These are phyloP conservation scores for Prietella phreatophila DNA, from an alignment of 2,113 vertebrate genomes.

Conservation along the genomic window DNA sequence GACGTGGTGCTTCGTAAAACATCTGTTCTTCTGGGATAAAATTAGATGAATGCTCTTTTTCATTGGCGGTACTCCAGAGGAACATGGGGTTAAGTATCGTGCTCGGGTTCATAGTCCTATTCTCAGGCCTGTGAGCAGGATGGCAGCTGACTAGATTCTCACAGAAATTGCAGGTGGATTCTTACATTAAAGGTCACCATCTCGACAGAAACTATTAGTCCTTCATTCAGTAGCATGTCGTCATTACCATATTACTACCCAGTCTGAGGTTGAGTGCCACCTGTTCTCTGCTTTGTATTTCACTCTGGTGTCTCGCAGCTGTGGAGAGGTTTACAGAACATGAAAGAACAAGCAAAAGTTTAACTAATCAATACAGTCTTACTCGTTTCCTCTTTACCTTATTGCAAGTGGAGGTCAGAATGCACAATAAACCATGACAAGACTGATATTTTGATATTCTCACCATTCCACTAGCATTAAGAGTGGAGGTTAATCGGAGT, in stretches of 20 bases:
- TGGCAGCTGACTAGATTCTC: not conserved
- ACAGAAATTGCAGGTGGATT: slow-evolving; percentile 18
- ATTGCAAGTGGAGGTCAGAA: not conserved
- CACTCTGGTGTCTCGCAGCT: slow-evolving; percentile 32
- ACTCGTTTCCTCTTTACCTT: slow-evolving; percentile 5
- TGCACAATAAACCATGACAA: not conserved
- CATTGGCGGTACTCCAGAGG: not conserved
- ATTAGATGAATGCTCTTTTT: slow-evolving; percentile 27
- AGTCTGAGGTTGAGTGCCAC: slow-evolving; percentile 8
- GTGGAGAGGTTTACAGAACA: not conserved
- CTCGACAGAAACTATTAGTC: slow-evolving; percentile 8
- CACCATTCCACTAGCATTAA: not conserved
- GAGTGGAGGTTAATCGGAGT: not conserved
- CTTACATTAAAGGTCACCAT: slow-evolving; percentile 8
- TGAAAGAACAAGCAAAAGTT: not conserved
- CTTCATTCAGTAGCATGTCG: slow-evolving; percentile 15
- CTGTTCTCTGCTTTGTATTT: slow-evolving; percentile 23
- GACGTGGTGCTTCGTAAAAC: slow-evolving; percentile 10
- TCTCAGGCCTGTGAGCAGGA: not conserved
- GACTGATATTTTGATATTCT: not conserved
- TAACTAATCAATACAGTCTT: slow-evolving; percentile 14
- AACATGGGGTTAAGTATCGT: slow-evolving; percentile 20
- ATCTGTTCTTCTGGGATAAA: slow-evolving; percentile 34
- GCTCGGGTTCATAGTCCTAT: not conserved
- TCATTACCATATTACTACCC: slow-evolving; percentile 14